phyloP scores from a whole-genome alignment of 2,113 vertebrate species.

The Fulmarus glacialis region DNA sequence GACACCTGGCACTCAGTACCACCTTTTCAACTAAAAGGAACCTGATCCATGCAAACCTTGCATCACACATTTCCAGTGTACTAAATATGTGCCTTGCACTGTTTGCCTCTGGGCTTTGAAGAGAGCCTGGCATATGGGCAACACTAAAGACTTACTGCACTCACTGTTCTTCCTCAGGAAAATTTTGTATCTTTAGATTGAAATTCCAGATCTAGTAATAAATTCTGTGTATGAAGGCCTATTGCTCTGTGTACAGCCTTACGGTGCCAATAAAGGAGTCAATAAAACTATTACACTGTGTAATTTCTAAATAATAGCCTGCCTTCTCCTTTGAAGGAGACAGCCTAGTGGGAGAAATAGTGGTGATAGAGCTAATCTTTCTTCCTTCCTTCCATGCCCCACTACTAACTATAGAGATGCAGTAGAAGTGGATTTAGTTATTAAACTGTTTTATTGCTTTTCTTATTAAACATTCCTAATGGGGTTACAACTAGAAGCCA shows the following conservation, averaged over 20 bases:
- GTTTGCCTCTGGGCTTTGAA: not conserved
- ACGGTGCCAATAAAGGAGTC: not conserved
- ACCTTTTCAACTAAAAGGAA: not conserved
- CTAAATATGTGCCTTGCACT: not conserved
- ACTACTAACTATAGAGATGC: not conserved
- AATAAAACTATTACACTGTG: not conserved
- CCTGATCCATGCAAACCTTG: not conserved
- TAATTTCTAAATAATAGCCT: not conserved
- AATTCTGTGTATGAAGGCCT: not conserved
- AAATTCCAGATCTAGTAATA: not conserved
- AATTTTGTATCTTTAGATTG: not conserved
- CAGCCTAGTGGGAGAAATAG: not conserved
- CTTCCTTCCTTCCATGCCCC: not conserved
- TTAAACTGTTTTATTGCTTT: constrained; percentile 4
- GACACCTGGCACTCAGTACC: not conserved
- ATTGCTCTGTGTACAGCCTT: not conserved
- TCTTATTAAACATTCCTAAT: not conserved
- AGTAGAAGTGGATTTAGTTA: not conserved
- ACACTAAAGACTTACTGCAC: not conserved
- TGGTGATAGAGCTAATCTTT: not conserved
- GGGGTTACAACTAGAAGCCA: not conserved
- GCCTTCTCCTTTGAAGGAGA: not conserved
- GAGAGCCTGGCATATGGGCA: not conserved
- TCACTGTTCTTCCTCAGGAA: not conserved
- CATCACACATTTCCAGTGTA: not conserved